Evolutionary conservation across 2,797 vertebrate genomes (phyloP).

Genomic region (Mionectes olivaceus): DNA sequence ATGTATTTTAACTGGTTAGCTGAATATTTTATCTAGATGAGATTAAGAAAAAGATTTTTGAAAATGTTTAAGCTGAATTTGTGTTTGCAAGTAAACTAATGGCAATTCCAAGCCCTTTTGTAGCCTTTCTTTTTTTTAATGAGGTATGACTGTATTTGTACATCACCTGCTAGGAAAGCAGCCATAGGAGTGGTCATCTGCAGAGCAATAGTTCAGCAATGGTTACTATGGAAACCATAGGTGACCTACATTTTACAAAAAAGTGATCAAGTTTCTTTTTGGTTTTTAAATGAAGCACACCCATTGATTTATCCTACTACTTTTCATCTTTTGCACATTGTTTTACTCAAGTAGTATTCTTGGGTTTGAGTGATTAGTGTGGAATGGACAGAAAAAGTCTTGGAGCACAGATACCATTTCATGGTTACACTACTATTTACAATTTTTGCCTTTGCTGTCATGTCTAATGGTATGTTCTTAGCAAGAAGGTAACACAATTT

Average conservation of each 20-base stretch:
- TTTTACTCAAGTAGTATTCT: background rate
- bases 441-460: background rate
- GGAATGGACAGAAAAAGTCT: background rate
- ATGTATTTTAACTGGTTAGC: background rate
- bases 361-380: background rate
- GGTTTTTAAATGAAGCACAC: background rate
- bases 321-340: background rate
- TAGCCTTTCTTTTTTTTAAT: background rate
- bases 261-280: background rate
- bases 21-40: background rate
- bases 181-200: constrained; percentile 33
- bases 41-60: background rate
- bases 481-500: background rate
- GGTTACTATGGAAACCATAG: constrained; percentile 38
- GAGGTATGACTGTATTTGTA: background rate
- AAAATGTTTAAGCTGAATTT: background rate
- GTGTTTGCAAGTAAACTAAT: background rate
- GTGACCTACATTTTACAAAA: constrained; percentile 50
- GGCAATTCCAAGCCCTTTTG: background rate
- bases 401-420: background rate
- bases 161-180: background rate
- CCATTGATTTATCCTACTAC: background rate
- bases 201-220: constrained; percentile 32
- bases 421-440: background rate
- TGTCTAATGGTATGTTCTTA: background rate